Evolutionary conservation across 2,113 vertebrate genomes (phyloP), one percentile per base, ranked within the genome.

Genomic region (Speoplatyrhinus poulsoni): DNA sequence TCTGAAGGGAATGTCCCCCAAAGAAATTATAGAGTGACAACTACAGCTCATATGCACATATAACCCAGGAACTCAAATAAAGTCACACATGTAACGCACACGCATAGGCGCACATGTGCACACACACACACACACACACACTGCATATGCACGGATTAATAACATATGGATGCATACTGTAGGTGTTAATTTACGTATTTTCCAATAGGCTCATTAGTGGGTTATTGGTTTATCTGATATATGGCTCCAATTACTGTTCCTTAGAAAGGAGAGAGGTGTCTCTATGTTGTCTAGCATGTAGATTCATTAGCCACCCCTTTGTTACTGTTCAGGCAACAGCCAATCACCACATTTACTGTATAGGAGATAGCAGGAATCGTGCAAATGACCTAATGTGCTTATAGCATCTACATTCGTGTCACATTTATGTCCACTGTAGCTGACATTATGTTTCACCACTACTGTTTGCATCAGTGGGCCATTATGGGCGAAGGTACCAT

Each of bases 171-270:
- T 70, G 33, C 65, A 68, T 66, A 65, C n/a, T 67, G 15, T 9
- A 3, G 8, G 32, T 54, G 56, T 41, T 41, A 9, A 32, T 72
- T 79, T 68, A 62, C 60, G 67, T 72, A 47, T 79, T 79, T 75
- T 65, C 47, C 69, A 69, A 71, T 68, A 53, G 59, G 33, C 65
- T 46, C 41, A 62, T 82, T 78, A 73, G 49, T 8, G 56, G 66
- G 13, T 73, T 60, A 82, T 76, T 68, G 70, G 53, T 12, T 50
- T 2, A n/a, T 76, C 69, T 74, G 41, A 76, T 78, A 4, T 56
- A 73, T 47, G 9, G 48, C 32, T 80, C 78, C 77, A 70, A 81
- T 83, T 79, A 69, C 36, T 54, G 62, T 10, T 15, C 13, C 49
- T 53, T 33, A 3, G 50, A 46, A 26, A 16, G 4, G 19, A 47